A percentile compares a stretch with the other conserved stretches of the same genome.
These are phyloP conservation scores for Pseudorasbora parva DNA, from an alignment of 2,113 vertebrate species.

Conservation along the genomic window DNA sequence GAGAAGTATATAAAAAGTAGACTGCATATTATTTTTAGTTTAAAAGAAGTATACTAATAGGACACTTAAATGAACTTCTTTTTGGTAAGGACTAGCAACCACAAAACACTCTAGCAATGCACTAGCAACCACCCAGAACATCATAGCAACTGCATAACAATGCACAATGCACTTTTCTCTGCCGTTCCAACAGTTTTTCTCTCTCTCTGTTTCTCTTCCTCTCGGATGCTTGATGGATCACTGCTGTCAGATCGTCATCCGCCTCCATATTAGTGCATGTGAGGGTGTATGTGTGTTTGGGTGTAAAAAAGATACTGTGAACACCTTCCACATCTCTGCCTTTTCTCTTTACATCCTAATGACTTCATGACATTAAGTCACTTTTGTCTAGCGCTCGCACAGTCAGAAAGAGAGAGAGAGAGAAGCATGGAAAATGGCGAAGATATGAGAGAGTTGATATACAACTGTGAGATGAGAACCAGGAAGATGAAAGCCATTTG, in stretches of 20 bases:
- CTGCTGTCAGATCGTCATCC: slow-evolving; percentile 45
- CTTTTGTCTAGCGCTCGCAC: background rate
- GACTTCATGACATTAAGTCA: slow-evolving; percentile 6
- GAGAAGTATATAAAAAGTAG: too few species aligned
- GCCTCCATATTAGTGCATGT: slow-evolving; percentile 33
- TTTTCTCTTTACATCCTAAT: slow-evolving; percentile 16
- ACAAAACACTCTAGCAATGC: background rate
- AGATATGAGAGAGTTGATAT: slow-evolving; percentile 10
- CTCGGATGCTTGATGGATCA: slow-evolving; percentile 47
- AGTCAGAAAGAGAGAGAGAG: background rate
- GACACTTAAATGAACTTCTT: too few species aligned
- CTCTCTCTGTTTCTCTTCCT: slow-evolving; percentile 16
- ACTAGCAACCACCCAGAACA: background rate
- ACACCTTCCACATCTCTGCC: slow-evolving; percentile 5
- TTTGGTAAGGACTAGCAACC: too few species aligned
- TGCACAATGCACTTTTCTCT: background rate
- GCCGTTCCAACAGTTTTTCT: background rate
- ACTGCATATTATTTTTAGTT: too few species aligned
- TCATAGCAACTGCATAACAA: background rate
- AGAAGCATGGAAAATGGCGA: background rate
- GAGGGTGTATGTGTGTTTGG: slow-evolving; percentile 18
- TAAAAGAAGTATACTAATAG: too few species aligned
- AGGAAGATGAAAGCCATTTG: slow-evolving; percentile 48
- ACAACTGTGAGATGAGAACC: slow-evolving; percentile 25
- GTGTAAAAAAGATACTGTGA: background rate